Evolutionary conservation across 1,140 invertebrate genomes (phyloP), one percentile per base, ranked within the genome.

Genomic region (Dufourea novaeangliae): DNA sequence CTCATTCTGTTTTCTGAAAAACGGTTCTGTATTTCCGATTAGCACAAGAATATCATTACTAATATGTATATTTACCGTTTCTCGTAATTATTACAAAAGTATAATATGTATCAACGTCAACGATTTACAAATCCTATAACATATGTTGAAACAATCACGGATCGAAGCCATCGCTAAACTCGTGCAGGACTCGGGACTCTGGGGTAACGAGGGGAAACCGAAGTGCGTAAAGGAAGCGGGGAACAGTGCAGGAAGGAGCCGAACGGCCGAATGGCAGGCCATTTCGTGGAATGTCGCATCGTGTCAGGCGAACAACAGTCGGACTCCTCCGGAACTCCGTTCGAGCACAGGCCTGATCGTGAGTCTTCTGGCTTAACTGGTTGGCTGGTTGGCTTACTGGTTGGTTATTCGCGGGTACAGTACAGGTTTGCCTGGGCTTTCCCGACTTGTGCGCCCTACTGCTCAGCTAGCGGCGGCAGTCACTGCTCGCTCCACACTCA

Each of bases 281-380:
- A 72, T 80, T 90, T 90, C 88, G 79, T 87, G 87, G 88, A 89
- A 90, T 88, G 83, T 84, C 83, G 77, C 82, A 80, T 69, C 86
- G 84, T 89, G 85, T 90, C 86, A 81, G 83, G 75, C 84, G 88
- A 90, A 90, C 88, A 88, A 88, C 88, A 87, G 84, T 82, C 79
- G 85, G 78, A 80, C 85, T 89, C 80, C 87, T 82, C 78, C 86
- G 85, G 87, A 88, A 89, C 88, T 88, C 80, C 81, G 63, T 72
- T 80, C 50, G 68, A 72, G 72, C 44, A 70, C 46, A 67, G 39
- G 29, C 78, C 52, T 52, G n/a, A n/a, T n/a, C n/a, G n/a, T n/a
- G 57, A 57, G 72, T 78, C 83, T 78, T 80, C 75, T 71, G 71
- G 72, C 66, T 61, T 67, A 61, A 83, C 84, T 77, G 82, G 80